Percentiles rank a stretch among this genome's conserved stretches.
Evolutionary conservation across 2,888 invertebrate genomes (phyloP).

Genomic region (Drosophila acutilabella): DNA sequence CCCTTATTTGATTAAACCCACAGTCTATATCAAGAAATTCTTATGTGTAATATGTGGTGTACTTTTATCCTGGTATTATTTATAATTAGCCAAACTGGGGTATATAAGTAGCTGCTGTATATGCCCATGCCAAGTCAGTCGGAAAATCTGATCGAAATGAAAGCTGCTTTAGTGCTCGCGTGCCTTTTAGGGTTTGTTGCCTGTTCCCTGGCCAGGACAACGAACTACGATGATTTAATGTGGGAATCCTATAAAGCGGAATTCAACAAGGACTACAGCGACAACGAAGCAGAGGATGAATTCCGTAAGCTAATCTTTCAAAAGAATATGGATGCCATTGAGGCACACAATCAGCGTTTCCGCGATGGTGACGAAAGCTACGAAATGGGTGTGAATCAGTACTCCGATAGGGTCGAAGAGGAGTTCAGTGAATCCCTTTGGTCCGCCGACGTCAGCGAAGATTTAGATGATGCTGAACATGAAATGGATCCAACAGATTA

Average conservation of each 20-base stretch:
- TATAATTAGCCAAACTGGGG: slow-evolving; percentile 2
- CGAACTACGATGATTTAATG: neutral
- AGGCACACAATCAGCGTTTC: slow-evolving; percentile 35
- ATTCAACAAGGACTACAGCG: slow-evolving; percentile 28
- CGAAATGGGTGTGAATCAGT: slow-evolving; percentile 43
- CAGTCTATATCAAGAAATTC: slow-evolving; percentile 12
- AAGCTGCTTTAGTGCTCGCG: slow-evolving; percentile 2
- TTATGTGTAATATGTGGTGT: neutral
- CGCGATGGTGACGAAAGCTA: slow-evolving; percentile 22
- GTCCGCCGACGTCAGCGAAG: neutral
- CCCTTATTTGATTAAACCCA: neutral
- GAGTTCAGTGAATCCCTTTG: slow-evolving; percentile 5
- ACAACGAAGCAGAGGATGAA: slow-evolving; percentile 11
- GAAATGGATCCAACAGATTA: neutral
- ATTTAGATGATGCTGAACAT: neutral
- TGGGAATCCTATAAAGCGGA: slow-evolving; percentile 32
- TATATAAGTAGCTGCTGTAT: slow-evolving; percentile 26
- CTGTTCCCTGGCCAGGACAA: slow-evolving; percentile 10
- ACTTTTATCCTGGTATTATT: neutral
- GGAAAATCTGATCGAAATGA: slow-evolving; percentile 21
- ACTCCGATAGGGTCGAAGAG: slow-evolving; percentile 24
- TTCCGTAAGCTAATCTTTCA: slow-evolving; percentile 24
- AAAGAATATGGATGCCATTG: slow-evolving; percentile 26
- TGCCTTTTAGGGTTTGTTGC: slow-evolving; percentile 18
- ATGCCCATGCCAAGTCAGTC: neutral